phyloP scores from a whole-genome alignment of 2,113 vertebrate genomes.

The Salvelinus fontinalis region DNA sequence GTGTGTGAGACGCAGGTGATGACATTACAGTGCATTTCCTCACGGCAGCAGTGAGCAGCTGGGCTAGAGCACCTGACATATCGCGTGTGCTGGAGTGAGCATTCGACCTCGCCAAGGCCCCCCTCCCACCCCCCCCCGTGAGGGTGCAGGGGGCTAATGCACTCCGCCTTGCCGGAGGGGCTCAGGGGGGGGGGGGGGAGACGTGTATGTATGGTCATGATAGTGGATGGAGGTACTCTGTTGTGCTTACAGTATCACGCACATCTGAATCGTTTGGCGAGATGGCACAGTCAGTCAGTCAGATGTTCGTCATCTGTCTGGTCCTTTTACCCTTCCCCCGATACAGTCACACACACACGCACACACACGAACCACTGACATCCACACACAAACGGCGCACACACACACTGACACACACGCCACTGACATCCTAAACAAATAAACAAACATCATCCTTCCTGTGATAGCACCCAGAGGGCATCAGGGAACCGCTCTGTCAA shows the following conservation, averaged over 20 bases:
- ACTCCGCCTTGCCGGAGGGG: conserved; percentile 55
- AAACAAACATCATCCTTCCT: conserved; percentile 49
- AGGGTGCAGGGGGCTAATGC: conserved; percentile 19
- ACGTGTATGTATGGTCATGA: conserved; percentile 32
- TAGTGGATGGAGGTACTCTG: conserved; percentile 35
- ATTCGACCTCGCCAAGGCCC: conserved; percentile 44
- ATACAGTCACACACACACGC: conserved; percentile 11
- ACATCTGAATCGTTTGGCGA: conserved; percentile 61
- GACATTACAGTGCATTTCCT: conserved; percentile 47
- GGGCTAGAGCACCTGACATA: conserved; percentile 55
- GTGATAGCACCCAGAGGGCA: conserved; percentile 46
- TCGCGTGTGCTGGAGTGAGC: conserved; percentile 65
- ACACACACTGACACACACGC: conserved; percentile 37
- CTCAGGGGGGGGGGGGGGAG: conserved; percentile 1
- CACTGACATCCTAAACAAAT: conserved; percentile 56
- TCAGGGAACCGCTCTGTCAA: conserved; percentile 4
- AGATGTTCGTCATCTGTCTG: conserved; percentile 12
- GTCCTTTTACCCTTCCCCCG: conserved; percentile 11
- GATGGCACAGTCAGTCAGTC: conserved; percentile 37
- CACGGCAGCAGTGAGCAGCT: conserved; percentile 43
- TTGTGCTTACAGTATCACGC: conserved; percentile 60
- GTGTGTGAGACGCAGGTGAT: conserved; percentile 39
- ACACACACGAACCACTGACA: too few relatives aligned
- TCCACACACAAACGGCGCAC: conserved; percentile 3
- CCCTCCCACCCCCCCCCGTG: not conserved